Conservation (phyloP, 2,888 invertebrate species). For the Limnephilus lunatus region DNA sequence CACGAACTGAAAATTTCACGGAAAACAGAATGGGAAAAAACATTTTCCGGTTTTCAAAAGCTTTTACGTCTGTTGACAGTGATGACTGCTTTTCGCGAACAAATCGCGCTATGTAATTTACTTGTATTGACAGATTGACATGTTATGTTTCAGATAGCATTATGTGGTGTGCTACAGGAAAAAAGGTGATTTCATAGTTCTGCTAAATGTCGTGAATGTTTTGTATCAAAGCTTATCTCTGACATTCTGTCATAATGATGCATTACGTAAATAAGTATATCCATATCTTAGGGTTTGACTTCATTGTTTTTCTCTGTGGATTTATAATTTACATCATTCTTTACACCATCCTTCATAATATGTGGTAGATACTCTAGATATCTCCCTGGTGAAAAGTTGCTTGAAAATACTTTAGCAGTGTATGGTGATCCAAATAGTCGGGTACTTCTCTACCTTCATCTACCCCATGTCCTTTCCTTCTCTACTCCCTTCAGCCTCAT, state of each 20-base stretch:
- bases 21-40: neutral
- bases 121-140: neutral
- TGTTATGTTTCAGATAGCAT: neutral
- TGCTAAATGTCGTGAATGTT: neutral
- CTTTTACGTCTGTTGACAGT: neutral
- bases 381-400: too few relatives aligned
- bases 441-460: too few relatives aligned
- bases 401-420: too few relatives aligned
- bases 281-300: neutral
- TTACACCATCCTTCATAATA: too few relatives aligned
- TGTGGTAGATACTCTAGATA: too few relatives aligned
- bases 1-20: neutral
- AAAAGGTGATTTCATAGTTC: neutral
- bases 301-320: neutral
- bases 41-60: neutral
- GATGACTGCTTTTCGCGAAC: neutral
- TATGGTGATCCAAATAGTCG: too few relatives aligned
- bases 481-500: too few relatives aligned
- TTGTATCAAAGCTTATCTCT: neutral
- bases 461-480: too few relatives aligned
- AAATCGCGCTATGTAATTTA: neutral
- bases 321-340: too few relatives aligned
- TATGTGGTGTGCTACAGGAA: neutral
- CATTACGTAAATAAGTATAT: neutral
- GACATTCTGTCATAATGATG: neutral